Conservation (phyloP, 2,797 vertebrate genomes). For the Lacerta bilineata region DNA sequence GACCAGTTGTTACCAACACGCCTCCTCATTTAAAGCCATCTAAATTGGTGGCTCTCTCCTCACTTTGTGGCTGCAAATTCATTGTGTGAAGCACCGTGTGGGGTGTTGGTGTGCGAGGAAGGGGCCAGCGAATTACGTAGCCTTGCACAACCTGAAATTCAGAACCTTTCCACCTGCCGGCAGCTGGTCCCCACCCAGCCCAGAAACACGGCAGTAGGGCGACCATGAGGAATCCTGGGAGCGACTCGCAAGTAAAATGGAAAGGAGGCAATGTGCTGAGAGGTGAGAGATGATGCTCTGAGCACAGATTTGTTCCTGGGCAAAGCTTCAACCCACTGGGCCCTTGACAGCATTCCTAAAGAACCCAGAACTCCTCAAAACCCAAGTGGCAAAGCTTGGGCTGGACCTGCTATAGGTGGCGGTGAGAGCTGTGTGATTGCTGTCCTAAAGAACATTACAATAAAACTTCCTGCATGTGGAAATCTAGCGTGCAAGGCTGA, state of each 20-base stretch:
- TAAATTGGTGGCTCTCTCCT: fast-evolving
- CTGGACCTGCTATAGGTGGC: neutral
- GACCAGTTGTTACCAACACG: neutral
- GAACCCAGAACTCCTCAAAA: neutral
- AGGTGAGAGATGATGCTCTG: neutral
- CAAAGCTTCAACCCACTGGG: neutral
- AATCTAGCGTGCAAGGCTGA: neutral
- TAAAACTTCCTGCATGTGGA: neutral
- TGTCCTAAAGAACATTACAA: neutral
- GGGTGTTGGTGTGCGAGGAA: neutral
- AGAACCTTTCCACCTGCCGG: too few relatives aligned
- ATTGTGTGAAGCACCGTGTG: neutral
- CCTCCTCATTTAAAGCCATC: neutral
- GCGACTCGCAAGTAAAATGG: too few relatives aligned
- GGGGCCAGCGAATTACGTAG: neutral
- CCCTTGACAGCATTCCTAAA: neutral
- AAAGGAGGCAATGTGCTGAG: neutral
- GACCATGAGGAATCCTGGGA: neutral
- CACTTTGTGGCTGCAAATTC: neutral
- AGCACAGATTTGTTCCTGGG: neutral
- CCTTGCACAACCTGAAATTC: neutral
- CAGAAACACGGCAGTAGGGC: neutral
- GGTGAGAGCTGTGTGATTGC: too few relatives aligned
- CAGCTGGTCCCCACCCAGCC: too few relatives aligned
- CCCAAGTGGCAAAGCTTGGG: neutral